These are phyloP conservation scores for Cepphus grylle DNA, from an alignment of 2,113 vertebrate genomes.

Conservation along the genomic window DNA sequence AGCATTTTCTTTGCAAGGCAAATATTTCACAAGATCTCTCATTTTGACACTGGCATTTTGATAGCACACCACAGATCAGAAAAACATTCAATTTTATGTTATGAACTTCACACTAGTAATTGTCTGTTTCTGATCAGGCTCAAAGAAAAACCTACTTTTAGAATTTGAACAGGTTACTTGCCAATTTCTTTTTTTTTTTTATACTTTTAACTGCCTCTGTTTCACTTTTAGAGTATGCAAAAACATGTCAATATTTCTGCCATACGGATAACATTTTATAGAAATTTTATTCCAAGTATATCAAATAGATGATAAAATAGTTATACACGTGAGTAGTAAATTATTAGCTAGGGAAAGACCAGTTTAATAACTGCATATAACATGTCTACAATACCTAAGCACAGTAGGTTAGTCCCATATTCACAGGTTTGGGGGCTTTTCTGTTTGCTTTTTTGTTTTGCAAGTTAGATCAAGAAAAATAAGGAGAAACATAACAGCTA, in stretches of 20 bases:
- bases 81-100: neutral
- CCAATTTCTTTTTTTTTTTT: neutral
- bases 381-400: neutral
- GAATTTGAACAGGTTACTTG: neutral
- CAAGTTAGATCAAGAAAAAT: neutral
- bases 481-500: neutral
- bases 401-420: neutral
- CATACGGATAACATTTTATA: neutral
- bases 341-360: neutral
- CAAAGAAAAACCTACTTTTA: neutral
- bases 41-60: neutral
- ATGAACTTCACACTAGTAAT: neutral
- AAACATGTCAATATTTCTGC: neutral
- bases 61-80: neutral
- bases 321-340: neutral
- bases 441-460: neutral
- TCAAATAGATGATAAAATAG: neutral
- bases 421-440: accelerated
- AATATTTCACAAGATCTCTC: neutral
- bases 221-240: neutral
- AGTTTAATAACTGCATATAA: neutral
- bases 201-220: neutral
- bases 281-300: neutral
- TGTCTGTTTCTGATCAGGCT: neutral
- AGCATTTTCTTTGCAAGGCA: neutral